phyloP scores from a whole-genome alignment of 2,888 invertebrate species.

The Tachina fera region DNA sequence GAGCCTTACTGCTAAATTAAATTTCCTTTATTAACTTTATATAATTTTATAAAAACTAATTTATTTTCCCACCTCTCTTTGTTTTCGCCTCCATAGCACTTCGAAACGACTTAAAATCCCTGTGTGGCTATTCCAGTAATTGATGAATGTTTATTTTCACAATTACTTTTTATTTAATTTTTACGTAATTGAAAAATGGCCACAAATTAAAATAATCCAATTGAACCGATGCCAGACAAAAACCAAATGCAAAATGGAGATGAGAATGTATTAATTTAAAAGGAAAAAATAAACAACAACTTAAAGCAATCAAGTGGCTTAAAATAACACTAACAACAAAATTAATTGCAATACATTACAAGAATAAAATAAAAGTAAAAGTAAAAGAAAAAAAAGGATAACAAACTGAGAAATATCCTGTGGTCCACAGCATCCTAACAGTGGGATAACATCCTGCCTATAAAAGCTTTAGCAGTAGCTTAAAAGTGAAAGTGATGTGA shows the following conservation, averaged over 20 bases:
- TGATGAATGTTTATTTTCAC: slow-evolving; percentile 38
- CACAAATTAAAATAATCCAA: slow-evolving; percentile 58
- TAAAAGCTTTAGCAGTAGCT: slow-evolving; percentile 54
- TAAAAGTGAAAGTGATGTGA: slow-evolving; percentile 62
- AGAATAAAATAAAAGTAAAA: slow-evolving; percentile 2
- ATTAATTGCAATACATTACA: slow-evolving; percentile 30
- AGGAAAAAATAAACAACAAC: slow-evolving; percentile 10
- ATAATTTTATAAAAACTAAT: not conserved
- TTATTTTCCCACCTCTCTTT: not conserved
- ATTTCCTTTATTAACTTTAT: not conserved
- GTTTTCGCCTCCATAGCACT: not conserved
- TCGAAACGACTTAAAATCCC: slow-evolving; percentile 21
- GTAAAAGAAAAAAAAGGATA: slow-evolving; percentile 27
- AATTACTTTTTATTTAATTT: slow-evolving; percentile 30
- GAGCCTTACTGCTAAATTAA: too few species aligned
- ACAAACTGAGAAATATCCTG: slow-evolving; percentile 58
- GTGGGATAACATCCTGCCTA: slow-evolving; percentile 65
- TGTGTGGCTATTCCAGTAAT: slow-evolving; percentile 45
- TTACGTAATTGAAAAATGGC: slow-evolving; percentile 60
- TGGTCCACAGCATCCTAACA: slow-evolving; percentile 36
- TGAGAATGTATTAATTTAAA: slow-evolving; percentile 39
- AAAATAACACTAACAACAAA: slow-evolving; percentile 13
- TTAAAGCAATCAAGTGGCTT: slow-evolving; percentile 8
- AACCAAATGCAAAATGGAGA: not conserved
- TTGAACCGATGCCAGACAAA: slow-evolving; percentile 20